Conservation (phyloP, 1,140 invertebrate genomes). For the Scaptodrosophila lebanonensis region DNA sequence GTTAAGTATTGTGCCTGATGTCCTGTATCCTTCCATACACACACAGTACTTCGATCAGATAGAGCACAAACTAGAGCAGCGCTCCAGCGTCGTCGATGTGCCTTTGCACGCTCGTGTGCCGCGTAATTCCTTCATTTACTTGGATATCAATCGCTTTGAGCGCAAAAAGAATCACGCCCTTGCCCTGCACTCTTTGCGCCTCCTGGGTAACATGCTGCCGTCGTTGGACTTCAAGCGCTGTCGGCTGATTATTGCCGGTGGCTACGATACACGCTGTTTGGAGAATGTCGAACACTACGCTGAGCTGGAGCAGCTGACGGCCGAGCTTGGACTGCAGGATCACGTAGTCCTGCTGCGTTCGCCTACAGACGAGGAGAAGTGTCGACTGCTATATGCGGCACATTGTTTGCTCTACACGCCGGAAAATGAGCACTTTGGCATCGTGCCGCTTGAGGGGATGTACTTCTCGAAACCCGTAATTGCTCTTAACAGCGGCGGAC, state of each 20-base stretch:
- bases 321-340: constrained; percentile 82
- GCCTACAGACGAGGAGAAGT: constrained; percentile 90
- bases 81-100: constrained; percentile 44
- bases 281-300: constrained; percentile 94
- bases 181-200: constrained; percentile 88
- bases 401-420: constrained; percentile 96
- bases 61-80: constrained; percentile 57
- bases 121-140: constrained; percentile 83
- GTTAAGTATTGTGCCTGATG: constrained; percentile 83
- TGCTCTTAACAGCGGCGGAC: constrained; percentile 96
- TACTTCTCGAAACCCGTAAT: constrained; percentile 94
- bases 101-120: constrained; percentile 51
- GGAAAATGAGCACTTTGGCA: constrained; percentile 98
- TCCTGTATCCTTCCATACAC: constrained; percentile 97
- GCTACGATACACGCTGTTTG: constrained; percentile 92
- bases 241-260: constrained; percentile 96
- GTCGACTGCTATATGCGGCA: constrained; percentile 86
- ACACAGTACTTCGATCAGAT: constrained; percentile 85
- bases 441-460: constrained; percentile 99
- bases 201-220: constrained; percentile 80
- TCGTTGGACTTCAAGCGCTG: constrained; percentile 81
- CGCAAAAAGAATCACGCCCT: constrained; percentile 95
- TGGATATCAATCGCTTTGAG: constrained; percentile 99
- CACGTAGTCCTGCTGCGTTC: constrained; percentile 91
- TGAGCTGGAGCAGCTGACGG: constrained; percentile 81